Evolutionary conservation across 2,888 invertebrate genomes (phyloP).

Genomic region (Ennomos erosarius): DNA sequence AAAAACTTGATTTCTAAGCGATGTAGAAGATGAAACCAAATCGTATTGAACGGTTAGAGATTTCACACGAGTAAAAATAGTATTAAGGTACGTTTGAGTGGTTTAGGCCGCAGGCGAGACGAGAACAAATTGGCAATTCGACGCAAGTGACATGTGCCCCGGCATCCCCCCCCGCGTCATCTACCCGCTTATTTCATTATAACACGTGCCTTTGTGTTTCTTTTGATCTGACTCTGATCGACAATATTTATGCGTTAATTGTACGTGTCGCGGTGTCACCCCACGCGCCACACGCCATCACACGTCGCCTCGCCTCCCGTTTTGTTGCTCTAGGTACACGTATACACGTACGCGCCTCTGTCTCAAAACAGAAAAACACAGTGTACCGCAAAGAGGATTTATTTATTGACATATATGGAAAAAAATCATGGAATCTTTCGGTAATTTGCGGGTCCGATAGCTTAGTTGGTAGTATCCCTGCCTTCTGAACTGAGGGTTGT

Average conservation of each 20-base stretch:
- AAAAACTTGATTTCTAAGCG: constrained; percentile 6
- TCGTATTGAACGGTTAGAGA: constrained; percentile 1
- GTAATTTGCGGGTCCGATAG: too few species aligned
- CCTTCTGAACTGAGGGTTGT: too few species aligned
- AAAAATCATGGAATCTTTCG: constrained; percentile 23
- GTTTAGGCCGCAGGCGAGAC: constrained; percentile 9
- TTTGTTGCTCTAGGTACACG: constrained; percentile 5
- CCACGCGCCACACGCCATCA: neutral
- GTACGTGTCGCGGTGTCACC: neutral
- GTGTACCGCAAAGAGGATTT: constrained; percentile 9
- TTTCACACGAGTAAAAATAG: constrained; percentile 10
- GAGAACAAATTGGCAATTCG: constrained; percentile 20
- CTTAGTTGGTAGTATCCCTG: too few species aligned
- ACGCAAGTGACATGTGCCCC: constrained; percentile 15
- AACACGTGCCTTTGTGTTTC: constrained; percentile 22
- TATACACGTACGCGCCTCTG: constrained; percentile 12
- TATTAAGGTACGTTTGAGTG: constrained; percentile 17
- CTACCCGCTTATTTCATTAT: constrained; percentile 14
- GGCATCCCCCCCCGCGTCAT: neutral
- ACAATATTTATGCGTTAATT: constrained; percentile 6
- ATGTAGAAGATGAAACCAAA: constrained; percentile 4
- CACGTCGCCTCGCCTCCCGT: neutral
- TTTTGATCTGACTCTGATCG: constrained; percentile 17
- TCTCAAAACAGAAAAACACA: too few species aligned
- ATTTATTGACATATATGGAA: constrained; percentile 19